These are phyloP conservation scores for Lynx canadensis DNA, from an alignment of 2,113 vertebrate species.

Conservation along the genomic window DNA sequence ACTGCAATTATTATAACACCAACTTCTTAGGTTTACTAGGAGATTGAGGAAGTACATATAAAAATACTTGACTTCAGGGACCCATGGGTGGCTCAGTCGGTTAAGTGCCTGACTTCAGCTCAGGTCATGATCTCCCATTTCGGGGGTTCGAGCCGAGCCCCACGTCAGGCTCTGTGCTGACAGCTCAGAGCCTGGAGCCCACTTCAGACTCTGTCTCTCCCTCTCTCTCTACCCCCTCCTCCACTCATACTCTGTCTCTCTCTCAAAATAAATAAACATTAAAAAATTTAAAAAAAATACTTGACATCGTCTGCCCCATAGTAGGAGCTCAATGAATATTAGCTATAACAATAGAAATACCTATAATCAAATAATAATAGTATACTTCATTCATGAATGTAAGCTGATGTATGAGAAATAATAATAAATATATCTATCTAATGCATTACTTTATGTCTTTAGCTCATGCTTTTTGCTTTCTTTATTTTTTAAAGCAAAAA, in stretches of 20 bases:
- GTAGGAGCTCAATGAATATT: background rate
- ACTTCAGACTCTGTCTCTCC: too few species aligned
- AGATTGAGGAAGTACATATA: background rate
- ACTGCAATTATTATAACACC: background rate
- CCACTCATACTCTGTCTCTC: background rate
- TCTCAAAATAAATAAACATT: too few species aligned
- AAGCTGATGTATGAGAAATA: background rate
- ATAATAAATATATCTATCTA: background rate
- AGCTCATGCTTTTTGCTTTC: background rate
- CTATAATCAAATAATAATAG: background rate
- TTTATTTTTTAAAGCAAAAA: background rate
- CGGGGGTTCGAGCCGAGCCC: too few species aligned
- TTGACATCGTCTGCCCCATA: too few species aligned
- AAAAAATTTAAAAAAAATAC: background rate
- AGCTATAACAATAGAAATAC: background rate
- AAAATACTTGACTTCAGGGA: background rate
- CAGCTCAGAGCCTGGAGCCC: too few species aligned
- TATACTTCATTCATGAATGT: background rate
- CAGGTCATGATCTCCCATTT: background rate
- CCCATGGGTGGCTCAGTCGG: background rate
- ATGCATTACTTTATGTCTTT: background rate
- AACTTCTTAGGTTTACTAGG: background rate
- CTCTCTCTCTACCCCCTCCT: too few species aligned
- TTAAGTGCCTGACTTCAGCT: background rate
- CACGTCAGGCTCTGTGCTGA: too few species aligned